Evolutionary conservation across 2,113 vertebrate species (phyloP).

Genomic region (Coptodon bakossiorum): DNA sequence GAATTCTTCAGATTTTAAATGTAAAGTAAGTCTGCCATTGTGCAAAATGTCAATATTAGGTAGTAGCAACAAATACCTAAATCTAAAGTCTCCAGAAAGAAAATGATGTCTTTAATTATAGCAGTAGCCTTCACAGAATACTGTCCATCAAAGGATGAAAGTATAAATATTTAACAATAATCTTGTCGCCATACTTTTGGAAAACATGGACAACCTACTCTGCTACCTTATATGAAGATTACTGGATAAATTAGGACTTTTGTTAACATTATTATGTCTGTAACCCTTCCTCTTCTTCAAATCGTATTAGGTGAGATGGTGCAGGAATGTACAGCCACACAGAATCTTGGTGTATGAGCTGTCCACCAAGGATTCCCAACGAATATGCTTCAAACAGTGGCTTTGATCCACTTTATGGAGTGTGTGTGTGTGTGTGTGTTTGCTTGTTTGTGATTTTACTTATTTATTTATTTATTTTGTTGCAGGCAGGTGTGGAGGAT

Average conservation of each 20-base stretch:
- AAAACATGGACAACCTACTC: not conserved
- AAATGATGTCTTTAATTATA: not conserved
- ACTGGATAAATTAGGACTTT: not conserved
- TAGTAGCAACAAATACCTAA: not conserved
- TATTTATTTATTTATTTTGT: not conserved
- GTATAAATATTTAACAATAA: not conserved
- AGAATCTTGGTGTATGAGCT: constrained; percentile 8
- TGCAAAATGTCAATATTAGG: not conserved
- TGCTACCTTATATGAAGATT: not conserved
- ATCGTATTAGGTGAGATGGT: not conserved
- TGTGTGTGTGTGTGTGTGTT: not conserved
- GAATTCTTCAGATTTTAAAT: not conserved
- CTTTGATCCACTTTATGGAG: constrained; percentile 47
- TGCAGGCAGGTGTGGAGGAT: not conserved
- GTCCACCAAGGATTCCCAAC: constrained; percentile 9
- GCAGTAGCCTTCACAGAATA: not conserved
- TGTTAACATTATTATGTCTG: not conserved
- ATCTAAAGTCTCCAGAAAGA: not conserved
- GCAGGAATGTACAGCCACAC: not conserved
- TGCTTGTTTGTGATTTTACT: not conserved
- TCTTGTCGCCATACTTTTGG: not conserved
- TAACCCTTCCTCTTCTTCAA: not conserved
- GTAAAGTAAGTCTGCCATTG: not conserved
- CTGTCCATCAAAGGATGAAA: not conserved
- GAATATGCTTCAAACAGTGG: constrained; percentile 5